Evolutionary conservation across 1,140 invertebrate genomes (phyloP), one percentile per base, ranked within the genome.

Genomic region (Penaeus chinensis): DNA sequence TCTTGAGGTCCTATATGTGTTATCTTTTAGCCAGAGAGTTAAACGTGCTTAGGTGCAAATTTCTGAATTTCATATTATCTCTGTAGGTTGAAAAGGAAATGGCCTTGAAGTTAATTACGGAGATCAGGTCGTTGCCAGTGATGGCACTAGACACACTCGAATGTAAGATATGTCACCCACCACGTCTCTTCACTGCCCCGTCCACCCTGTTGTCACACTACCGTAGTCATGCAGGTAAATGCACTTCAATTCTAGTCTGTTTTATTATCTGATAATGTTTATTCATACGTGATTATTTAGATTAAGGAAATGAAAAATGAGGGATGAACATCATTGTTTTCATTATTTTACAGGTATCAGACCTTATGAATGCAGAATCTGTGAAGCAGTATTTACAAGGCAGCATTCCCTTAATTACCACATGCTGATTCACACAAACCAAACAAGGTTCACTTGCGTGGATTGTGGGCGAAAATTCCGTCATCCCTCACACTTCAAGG

Each of bases 341-440:
- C 85, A 90, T 79, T 61, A 22, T 63, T 84, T 47, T 79, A 3
- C 91, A 94, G 93, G 94, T 63, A 95, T 95, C 82, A 95, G 95
- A 90, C 94, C 95, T 4, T 95, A 94, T 90, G 93, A 94, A 81
- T 95, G 95, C 91, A 92, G 93, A 61, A 93, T 94, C 77, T 95
- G 95, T 91, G 92, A 93, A 81, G 93, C 94, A 20, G 94, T 94
- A 63, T 95, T 95, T 90, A 95, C 95, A 0, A 91, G 95, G 60
- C 93, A 95, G 84, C 95, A 95, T 91, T 95, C 94, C 77, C 92
- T 95, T 22, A 95, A 95, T 86, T 95, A 95, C 91, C 95, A 95
- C 90, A 94, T 95, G 93, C 90, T 95, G 65, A 95, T 95, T 89
- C 95, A 95, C 91, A 93, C 94, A 89, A 95, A 95, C 92, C 93